Conservation (phyloP, 2,888 invertebrate genomes). For the Lepidonotus clava region DNA sequence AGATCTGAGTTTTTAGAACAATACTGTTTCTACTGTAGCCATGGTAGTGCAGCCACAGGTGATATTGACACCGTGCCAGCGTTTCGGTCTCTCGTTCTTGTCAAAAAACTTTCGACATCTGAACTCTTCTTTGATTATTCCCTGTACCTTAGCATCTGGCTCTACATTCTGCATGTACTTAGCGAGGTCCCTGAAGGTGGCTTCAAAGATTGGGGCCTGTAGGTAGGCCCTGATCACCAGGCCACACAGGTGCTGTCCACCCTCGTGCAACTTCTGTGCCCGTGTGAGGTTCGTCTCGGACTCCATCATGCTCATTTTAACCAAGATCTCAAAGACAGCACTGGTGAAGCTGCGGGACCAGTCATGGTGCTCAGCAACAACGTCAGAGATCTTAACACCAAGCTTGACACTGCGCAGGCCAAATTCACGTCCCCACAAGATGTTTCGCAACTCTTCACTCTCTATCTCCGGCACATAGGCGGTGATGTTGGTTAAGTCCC, state of each 20-base stretch:
- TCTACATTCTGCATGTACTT: constrained; percentile 30
- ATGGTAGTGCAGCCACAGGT: constrained; percentile 31
- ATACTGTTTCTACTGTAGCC: too few species aligned
- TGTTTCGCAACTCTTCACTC: background rate
- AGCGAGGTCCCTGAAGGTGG: constrained; percentile 31
- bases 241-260: background rate
- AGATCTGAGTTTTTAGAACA: too few species aligned
- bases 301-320: background rate
- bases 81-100: constrained; percentile 20
- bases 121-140: constrained; percentile 39
- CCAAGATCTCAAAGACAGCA: constrained; percentile 36
- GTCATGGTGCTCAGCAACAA: constrained; percentile 18
- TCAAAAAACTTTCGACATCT: constrained; percentile 29
- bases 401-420: constrained; percentile 21
- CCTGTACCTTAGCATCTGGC: background rate
- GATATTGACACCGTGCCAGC: constrained; percentile 17
- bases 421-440: constrained; percentile 3
- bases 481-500: background rate
- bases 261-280: background rate
- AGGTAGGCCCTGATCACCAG: constrained; percentile 6
- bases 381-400: constrained; percentile 32
- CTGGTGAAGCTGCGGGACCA: constrained; percentile 39
- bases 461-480: background rate
- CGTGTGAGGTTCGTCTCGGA: background rate
- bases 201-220: constrained; percentile 15